A percentile compares a stretch with the other conserved stretches of the same genome.
phyloP scores from a whole-genome alignment of 2,888 invertebrate species.

The Cephus pulcher region DNA sequence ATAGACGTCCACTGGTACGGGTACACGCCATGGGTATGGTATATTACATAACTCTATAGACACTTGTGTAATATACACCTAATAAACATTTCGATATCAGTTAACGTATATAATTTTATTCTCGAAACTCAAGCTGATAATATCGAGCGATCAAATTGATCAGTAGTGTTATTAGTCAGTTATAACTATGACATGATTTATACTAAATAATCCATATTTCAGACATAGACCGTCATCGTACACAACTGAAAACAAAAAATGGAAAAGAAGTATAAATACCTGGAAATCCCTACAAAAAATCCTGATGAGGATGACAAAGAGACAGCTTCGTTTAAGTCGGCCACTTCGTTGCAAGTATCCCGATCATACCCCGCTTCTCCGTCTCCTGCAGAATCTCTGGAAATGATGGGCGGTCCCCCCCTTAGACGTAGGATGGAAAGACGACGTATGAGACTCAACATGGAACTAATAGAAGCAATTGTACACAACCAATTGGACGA shows the following conservation, averaged over 20 bases:
- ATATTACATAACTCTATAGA: no score
- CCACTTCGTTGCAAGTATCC: not conserved
- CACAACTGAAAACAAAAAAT: not conserved
- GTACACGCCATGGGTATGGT: no score
- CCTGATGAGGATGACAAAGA: not conserved
- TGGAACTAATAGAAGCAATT: constrained; percentile 68
- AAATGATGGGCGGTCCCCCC: constrained; percentile 41
- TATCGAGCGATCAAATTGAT: no score
- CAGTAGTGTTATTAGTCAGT: no score
- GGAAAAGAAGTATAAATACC: not conserved
- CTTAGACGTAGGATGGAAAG: constrained; percentile 65
- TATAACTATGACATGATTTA: no score
- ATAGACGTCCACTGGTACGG: no score
- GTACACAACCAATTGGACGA: constrained; percentile 63
- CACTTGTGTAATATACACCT: no score
- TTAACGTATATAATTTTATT: no score
- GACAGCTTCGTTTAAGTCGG: not conserved
- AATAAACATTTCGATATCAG: no score
- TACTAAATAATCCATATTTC: not conserved
- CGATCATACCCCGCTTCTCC: constrained; percentile 7
- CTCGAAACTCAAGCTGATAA: no score
- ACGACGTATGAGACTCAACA: constrained; percentile 67
- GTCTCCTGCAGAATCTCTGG: constrained; percentile 37
- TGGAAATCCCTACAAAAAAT: not conserved
- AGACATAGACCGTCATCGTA: not conserved